These are phyloP conservation scores for Lucifuga dentata DNA, from an alignment of 2,113 vertebrate species.

Conservation along the genomic window DNA sequence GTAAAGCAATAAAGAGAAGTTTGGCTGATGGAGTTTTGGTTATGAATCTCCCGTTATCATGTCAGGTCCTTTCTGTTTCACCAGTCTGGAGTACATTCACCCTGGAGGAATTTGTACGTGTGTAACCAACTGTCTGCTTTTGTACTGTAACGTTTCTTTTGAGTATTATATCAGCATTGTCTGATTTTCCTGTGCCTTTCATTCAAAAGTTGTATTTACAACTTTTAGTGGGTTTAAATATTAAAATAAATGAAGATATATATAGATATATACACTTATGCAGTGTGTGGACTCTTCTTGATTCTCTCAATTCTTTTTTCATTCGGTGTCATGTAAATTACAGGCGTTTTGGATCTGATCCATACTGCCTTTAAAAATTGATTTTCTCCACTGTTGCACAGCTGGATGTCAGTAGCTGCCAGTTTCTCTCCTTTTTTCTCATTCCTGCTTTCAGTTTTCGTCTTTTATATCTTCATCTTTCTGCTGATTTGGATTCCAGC, in stretches of 20 bases:
- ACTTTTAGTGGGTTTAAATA: constrained; percentile 97
- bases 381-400: constrained; percentile 48
- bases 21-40: constrained; percentile 78
- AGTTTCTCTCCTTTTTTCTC: constrained; percentile 43
- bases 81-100: constrained; percentile 74
- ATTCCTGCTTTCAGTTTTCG: constrained; percentile 54
- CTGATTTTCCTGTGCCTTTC: constrained; percentile 99
- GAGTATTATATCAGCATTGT: constrained; percentile 95
- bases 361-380: constrained; percentile 45
- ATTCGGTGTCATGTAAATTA: constrained; percentile 17
- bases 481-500: constrained; percentile 52
- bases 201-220: constrained; percentile 96
- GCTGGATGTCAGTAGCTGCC: constrained; percentile 63
- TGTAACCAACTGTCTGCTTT: constrained; percentile 91
- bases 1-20: constrained; percentile 93
- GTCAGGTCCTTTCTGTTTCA: constrained; percentile 71
- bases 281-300: constrained; percentile 70
- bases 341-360: constrained; percentile 30
- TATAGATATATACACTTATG: constrained; percentile 67
- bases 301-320: constrained; percentile 46
- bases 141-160: constrained; percentile 95
- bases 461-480: constrained; percentile 62
- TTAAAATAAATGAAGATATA: constrained; percentile 89
- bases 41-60: constrained; percentile 82
- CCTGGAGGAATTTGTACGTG: constrained; percentile 89